phyloP scores from a whole-genome alignment of 2,113 vertebrate species.

The Ochotona curzoniae region DNA sequence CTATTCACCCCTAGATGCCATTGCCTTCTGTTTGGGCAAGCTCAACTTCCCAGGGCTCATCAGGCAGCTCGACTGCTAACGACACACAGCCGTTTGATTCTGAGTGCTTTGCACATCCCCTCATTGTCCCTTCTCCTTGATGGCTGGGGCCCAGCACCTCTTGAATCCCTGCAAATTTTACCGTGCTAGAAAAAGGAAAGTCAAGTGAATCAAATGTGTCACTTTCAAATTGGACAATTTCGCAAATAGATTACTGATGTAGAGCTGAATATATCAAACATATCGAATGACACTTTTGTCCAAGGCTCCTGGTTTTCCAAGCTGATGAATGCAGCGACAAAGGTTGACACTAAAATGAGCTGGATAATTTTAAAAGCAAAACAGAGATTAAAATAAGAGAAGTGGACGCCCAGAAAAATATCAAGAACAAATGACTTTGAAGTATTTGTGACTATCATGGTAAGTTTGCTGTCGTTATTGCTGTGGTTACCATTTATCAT shows the following conservation, averaged over 20 bases:
- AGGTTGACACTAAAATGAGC: constrained; percentile 67
- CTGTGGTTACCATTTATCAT: constrained; percentile 57
- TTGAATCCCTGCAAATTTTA: constrained; percentile 55
- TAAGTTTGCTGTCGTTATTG: neutral
- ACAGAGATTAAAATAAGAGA: constrained; percentile 68
- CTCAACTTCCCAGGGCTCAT: constrained; percentile 42
- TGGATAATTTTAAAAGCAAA: constrained; percentile 37
- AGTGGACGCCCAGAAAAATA: constrained; percentile 48
- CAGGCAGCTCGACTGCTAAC: constrained; percentile 60
- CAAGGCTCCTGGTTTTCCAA: constrained; percentile 31
- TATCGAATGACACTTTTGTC: neutral
- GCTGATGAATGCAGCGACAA: constrained; percentile 62
- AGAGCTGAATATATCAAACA: constrained; percentile 52
- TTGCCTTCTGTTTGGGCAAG: constrained; percentile 48
- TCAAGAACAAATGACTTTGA: constrained; percentile 44
- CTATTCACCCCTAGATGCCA: constrained; percentile 36
- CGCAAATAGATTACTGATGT: constrained; percentile 74
- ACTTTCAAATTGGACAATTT: constrained; percentile 76
- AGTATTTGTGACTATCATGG: constrained; percentile 6
- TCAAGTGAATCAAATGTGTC: constrained; percentile 73
- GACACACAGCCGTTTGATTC: constrained; percentile 53
- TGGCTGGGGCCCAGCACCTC: constrained; percentile 53
- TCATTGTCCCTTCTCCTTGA: constrained; percentile 49
- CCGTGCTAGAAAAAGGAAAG: constrained; percentile 65
- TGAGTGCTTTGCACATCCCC: constrained; percentile 50